phyloP scores from a whole-genome alignment of 2,113 vertebrate species.

The Ptyas mucosa region DNA sequence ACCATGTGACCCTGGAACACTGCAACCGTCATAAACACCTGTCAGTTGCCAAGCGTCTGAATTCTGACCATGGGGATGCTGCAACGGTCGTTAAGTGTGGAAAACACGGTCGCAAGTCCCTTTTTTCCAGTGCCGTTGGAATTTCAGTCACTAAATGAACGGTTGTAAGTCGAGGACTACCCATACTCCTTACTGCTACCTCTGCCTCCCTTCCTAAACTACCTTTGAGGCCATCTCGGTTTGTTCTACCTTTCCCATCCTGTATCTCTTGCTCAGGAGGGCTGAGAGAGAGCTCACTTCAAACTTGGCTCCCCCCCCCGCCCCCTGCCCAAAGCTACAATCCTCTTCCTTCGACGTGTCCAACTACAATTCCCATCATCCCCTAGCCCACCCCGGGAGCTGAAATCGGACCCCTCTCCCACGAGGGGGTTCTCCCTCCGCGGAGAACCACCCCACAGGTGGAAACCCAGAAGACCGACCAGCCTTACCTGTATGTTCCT shows the following conservation, averaged over 20 bases:
- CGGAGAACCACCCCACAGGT: not conserved
- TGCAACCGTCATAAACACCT: too few relatives aligned
- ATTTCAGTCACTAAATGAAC: too few relatives aligned
- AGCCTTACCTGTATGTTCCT: slow-evolving; percentile 86
- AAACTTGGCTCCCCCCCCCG: not conserved
- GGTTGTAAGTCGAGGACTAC: too few relatives aligned
- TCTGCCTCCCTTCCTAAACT: not conserved
- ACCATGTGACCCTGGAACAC: too few relatives aligned
- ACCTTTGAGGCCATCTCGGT: not conserved
- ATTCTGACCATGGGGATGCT: too few relatives aligned
- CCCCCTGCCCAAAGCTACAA: not conserved
- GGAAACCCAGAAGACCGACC: too few relatives aligned
- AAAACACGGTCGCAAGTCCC: too few relatives aligned
- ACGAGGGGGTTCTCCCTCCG: not conserved
- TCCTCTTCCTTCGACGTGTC: not conserved
- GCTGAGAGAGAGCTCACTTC: not conserved
- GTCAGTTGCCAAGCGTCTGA: too few relatives aligned
- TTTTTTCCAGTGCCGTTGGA: too few relatives aligned
- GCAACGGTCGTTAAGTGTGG: too few relatives aligned
- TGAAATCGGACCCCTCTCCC: not conserved
- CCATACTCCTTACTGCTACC: not conserved
- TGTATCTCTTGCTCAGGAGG: not conserved
- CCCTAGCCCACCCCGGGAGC: not conserved
- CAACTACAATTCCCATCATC: not conserved
- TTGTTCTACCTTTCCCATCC: not conserved